Conservation (phyloP, 2,113 vertebrate species). For the Lophius piscatorius region DNA sequence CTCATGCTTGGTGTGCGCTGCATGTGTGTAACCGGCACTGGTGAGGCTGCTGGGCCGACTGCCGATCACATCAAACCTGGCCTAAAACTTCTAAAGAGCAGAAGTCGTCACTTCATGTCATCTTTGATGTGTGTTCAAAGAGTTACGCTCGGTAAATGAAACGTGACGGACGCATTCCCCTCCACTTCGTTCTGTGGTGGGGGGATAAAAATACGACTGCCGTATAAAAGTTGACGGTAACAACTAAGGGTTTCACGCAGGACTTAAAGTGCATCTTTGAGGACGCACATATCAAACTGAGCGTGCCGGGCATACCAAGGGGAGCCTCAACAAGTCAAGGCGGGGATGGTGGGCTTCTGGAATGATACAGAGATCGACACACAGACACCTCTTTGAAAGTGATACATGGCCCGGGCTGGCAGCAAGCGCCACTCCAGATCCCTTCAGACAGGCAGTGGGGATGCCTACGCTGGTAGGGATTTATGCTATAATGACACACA, state of each 20-base stretch:
- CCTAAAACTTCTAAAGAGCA: too few species aligned
- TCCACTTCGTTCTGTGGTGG: too few species aligned
- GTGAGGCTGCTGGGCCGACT: too few species aligned
- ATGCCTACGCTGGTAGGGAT: constrained; percentile 69
- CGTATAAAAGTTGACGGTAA: constrained; percentile 23
- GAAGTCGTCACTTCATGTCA: too few species aligned
- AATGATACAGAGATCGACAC: constrained; percentile 63
- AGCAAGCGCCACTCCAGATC: constrained; percentile 76
- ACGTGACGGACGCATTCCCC: too few species aligned
- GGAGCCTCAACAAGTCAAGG: constrained; percentile 66
- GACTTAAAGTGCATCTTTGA: constrained; percentile 24
- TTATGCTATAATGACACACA: constrained; percentile 62
- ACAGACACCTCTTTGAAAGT: constrained; percentile 79
- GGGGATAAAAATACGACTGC: too few species aligned
- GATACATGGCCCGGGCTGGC: constrained; percentile 72
- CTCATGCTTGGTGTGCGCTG: too few species aligned
- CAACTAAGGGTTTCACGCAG: not conserved
- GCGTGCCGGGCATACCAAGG: constrained; percentile 71
- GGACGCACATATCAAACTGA: constrained; percentile 50
- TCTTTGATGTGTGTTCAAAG: too few species aligned
- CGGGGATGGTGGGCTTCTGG: constrained; percentile 40
- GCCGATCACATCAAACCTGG: too few species aligned
- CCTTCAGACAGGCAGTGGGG: constrained; percentile 68
- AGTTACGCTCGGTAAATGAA: too few species aligned
- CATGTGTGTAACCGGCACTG: too few species aligned